phyloP scores from a whole-genome alignment of 2,797 vertebrate species.

The Pseudopleuronectes americanus region DNA sequence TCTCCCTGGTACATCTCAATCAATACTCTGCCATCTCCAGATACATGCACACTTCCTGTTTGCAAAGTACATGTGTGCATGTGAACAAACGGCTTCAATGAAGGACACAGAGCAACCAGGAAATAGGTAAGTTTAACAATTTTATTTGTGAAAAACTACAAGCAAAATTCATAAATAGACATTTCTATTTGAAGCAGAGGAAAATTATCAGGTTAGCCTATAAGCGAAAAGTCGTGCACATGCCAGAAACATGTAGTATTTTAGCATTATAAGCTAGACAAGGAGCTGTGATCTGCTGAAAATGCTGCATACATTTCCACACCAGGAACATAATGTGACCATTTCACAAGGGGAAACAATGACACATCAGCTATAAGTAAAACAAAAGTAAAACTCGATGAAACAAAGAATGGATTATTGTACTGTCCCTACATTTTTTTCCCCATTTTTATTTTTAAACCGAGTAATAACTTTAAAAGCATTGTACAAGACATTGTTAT shows the following conservation, averaged over 20 bases:
- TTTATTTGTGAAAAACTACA: constrained; percentile 99
- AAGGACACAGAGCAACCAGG: constrained; percentile 75
- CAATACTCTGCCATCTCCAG: constrained; percentile 27
- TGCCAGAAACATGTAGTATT: constrained; percentile 99
- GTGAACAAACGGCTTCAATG: constrained; percentile 28
- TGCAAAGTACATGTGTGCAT: neutral
- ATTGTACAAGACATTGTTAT: constrained; percentile 96
- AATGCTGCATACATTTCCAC: constrained; percentile 95
- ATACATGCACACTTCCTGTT: constrained; percentile 18
- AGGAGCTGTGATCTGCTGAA: constrained; percentile 95
- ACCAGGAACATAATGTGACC: constrained; percentile 94
- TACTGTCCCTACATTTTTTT: constrained; percentile 84
- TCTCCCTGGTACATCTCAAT: constrained; percentile 48
- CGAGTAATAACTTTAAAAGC: constrained; percentile 92
- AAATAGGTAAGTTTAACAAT: constrained; percentile 93
- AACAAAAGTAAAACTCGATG: constrained; percentile 61
- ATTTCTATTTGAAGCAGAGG: constrained; percentile 99
- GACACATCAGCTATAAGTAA: constrained; percentile 92
- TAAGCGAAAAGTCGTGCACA: constrained; percentile 99
- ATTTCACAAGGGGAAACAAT: constrained; percentile 97
- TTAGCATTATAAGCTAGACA: constrained; percentile 98
- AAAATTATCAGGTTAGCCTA: constrained; percentile 96
- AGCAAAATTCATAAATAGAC: constrained; percentile 99
- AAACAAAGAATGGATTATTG: constrained; percentile 76
- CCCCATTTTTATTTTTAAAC: constrained; percentile 68